A percentile compares a stretch with the other conserved stretches of the same genome.
phyloP scores from a whole-genome alignment of 1,140 invertebrate species.

The Drosophila repletoides region DNA sequence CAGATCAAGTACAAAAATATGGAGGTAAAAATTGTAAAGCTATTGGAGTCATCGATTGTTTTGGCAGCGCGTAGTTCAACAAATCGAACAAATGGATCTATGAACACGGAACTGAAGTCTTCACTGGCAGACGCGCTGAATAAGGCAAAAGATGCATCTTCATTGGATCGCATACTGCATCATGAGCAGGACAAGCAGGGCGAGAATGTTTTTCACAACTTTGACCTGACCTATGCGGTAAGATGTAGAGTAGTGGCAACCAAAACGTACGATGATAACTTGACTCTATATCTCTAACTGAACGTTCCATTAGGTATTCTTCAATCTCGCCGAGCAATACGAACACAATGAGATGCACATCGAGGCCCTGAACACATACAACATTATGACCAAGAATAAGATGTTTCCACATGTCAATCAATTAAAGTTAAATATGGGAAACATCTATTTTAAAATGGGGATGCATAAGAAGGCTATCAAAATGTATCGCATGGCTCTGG shows the following conservation, averaged over 20 bases:
- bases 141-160: slow-evolving; percentile 97
- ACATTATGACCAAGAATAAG: slow-evolving; percentile 92
- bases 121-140: slow-evolving; percentile 86
- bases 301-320: slow-evolving; percentile 88
- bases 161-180: slow-evolving; percentile 94
- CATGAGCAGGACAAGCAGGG: slow-evolving; percentile 94
- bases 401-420: slow-evolving; percentile 94
- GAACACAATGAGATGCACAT: slow-evolving; percentile 96
- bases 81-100: slow-evolving; percentile 54
- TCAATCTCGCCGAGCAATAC: slow-evolving; percentile 97
- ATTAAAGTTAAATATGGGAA: slow-evolving; percentile 98
- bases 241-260: no score
- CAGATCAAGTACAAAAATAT: slow-evolving; percentile 93
- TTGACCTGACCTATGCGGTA: slow-evolving; percentile 97
- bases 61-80: slow-evolving; percentile 73
- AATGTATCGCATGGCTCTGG: slow-evolving; percentile 98
- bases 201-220: slow-evolving; percentile 92
- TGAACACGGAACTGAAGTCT: slow-evolving; percentile 45
- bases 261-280: no score
- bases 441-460: slow-evolving; percentile 97
- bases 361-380: slow-evolving; percentile 97
- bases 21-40: slow-evolving; percentile 91
- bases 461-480: slow-evolving; percentile 98
- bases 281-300: neutral
- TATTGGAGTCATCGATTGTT: slow-evolving; percentile 93